A percentile compares a stretch with the other conserved stretches of the same genome.
Conservation (phyloP, 1,140 invertebrate genomes). For the Hormaphis cornu region DNA sequence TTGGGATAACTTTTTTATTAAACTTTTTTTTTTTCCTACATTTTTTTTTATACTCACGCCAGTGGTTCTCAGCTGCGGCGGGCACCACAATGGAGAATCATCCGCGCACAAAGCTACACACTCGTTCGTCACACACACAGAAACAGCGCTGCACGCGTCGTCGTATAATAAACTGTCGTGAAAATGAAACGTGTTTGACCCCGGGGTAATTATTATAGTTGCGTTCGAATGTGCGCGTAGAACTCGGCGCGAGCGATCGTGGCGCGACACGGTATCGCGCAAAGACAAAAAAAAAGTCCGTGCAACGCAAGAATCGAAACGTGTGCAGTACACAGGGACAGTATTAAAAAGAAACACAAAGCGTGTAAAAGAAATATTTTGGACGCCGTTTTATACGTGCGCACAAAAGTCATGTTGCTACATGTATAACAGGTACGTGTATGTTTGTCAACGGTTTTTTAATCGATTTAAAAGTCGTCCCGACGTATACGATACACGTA, state of each 20-base stretch:
- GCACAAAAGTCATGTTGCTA: no score
- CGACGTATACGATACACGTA: no score
- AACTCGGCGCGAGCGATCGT: neutral
- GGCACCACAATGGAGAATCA: no score
- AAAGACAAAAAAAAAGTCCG: no score
- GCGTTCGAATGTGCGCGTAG: constrained; percentile 16
- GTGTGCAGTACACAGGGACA: neutral
- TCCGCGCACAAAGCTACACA: no score
- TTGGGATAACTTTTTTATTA: constrained; percentile 21
- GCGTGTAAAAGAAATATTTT: constrained; percentile 8
- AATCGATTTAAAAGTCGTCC: constrained; percentile 19
- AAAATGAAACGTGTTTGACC: constrained; percentile 8
- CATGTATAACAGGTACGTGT: no score
- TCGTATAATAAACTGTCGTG: no score
- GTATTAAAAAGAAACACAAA: neutral
- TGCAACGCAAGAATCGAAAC: constrained; percentile 2
- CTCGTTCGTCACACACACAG: no score
- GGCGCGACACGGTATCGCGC: no score
- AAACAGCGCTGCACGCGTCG: no score
- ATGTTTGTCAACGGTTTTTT: constrained; percentile 14
- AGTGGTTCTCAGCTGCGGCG: constrained; percentile 30
- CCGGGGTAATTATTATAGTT: constrained; percentile 24
- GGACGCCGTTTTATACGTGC: neutral
- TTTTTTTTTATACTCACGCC: neutral
- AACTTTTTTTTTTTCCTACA: neutral